Evolutionary conservation across 1,140 invertebrate species (phyloP), one percentile per base, ranked within the genome.

Genomic region (Drosophila setifemur): DNA sequence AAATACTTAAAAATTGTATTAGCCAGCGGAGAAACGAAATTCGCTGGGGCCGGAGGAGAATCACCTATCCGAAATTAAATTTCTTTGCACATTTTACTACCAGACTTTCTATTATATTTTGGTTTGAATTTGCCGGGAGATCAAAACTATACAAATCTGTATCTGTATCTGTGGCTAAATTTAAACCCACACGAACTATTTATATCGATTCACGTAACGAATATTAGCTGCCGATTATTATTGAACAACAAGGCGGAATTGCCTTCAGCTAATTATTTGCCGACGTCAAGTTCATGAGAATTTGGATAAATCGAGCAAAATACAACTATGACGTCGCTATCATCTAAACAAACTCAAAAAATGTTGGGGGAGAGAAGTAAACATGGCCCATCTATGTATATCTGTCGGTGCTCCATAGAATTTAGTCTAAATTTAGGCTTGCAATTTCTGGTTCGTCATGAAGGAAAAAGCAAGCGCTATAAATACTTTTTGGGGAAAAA

Each of bases 251-350:
- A 81, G 83, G n/a, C 73, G 37, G 63, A 78, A 86, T 74, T 63
- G 60, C 29, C 67, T 82, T 79, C 68, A 71, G 53, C 47, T 86
- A 83, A 74, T 83, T 79, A 83, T 70, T 66, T 31, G 77, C 50
- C 76, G 67, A 85, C 81, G 81, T 71, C 75, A 86, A 85, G 67
- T 81, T 86, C 78, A 78, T 19, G 73, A 77, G 81, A 57, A 81
- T 73, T 67, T 33, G 50, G 23, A 28, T 29, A 18, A 29, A 23
- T 42, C 18, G 42, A 45, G 57, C 18, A 55, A 50, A 70, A 61
- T 29, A 68, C 49, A 77, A 70, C 68, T 60, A 85, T 85, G 81
- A 83, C 79, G 79, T 83, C 48, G 68, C 26, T 28, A 4, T 11
- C 25, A 26, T 44, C 66, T 49, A 52, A 60, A 55, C 57, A 73